Evolutionary conservation across 2,797 vertebrate genomes (phyloP), one percentile per base, ranked within the genome.

Genomic region (Netta rufina): DNA sequence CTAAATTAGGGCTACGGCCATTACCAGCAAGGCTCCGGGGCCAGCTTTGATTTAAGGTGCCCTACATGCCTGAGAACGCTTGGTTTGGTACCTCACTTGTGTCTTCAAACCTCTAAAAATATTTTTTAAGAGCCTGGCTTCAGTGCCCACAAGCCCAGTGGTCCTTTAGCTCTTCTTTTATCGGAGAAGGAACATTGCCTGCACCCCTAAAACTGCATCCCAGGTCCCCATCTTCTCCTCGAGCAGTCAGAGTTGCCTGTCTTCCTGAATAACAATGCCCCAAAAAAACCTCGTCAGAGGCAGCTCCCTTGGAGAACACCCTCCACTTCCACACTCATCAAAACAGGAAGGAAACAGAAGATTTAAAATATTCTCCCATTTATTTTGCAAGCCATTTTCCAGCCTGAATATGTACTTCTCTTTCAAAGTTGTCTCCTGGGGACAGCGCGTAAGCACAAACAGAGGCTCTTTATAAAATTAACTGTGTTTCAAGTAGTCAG

Each of bases 301-400:
- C 57, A 72, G 27, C 1, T 0, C 51, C 70, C 27, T 66, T 66
- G 45, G 38, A 87, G 61, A 77, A 78, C 15, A 70, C 0, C 12
- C 27, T 15, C 6, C 1, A 19, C 54, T 58, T 69, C 13, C 85
- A 77, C 8, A 15, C 13, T 21, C 8, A 66, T 62, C 54, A 66
- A 76, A 90, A 39, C 66, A 84, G 66, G 32, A 87, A 93, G 65
- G 51, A 87, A 92, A 79, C 8, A 60, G 43, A 83, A 66, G 43
- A 83, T 77, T 80, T 66, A 10, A 77, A 73, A 78, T 13, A 6
- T 33, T 87, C n/a, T 81, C 58, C 41, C 17, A 41, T 28, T 77
- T 89, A 65, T 77, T 84, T n/a, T 51, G 51, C 8, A 56, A 76
- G 36, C n/a, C 61, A 9, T 77, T 85, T 65, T 64, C 62, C 69